Evolutionary conservation across 2,797 vertebrate genomes (phyloP), one percentile per base, ranked within the genome.

Genomic region (Neopelma chrysocephalum): DNA sequence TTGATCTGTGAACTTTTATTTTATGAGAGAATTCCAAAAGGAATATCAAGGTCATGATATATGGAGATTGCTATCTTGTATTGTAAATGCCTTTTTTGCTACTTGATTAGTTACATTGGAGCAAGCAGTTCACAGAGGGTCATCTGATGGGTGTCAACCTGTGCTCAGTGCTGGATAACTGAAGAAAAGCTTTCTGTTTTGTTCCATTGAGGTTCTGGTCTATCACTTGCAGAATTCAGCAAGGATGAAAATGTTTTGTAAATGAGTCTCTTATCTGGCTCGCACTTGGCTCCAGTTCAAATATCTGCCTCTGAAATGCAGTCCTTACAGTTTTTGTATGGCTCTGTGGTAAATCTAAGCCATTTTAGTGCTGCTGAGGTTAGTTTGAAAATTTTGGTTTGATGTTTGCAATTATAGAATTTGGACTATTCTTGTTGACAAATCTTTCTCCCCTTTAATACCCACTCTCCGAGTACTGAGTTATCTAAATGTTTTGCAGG

Each of bases 171-270:
- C 76, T 60, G 50, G 48, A 48, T 85, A 64, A 48, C 66, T 92
- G 90, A 95, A 92, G 58, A 73, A 93, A 93, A 94, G 77, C 82
- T 95, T 91, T 82, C 89, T 94, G 82, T 94, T 93, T 94, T 95
- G 53, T 89, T 93, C 82, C 43, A 51, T 34, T 92, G 81, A 78
- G 68, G 40, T 93, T 64, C 77, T 85, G 2, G 2, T 88, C 38
- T 94, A 23, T 89, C 57, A 61, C 78, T 70, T 87, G 71, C 43
- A 93, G 78, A 89, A 94, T 90, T 93, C 64, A 17, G 40, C 80
- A 89, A 91, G 70, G 66, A 82, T 93, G 56, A 75, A 85, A 95
- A 83, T 87, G 21, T 90, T 93, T 91, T 89, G 43, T 93, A 91
- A 96, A 72, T 90, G 81, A 23, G 6, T 93, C 82, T 79, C 87